Percentiles rank a stretch among this genome's conserved stretches.
Evolutionary conservation across 2,113 vertebrate species (phyloP).

Genomic region (Eptatretus burgeri): DNA sequence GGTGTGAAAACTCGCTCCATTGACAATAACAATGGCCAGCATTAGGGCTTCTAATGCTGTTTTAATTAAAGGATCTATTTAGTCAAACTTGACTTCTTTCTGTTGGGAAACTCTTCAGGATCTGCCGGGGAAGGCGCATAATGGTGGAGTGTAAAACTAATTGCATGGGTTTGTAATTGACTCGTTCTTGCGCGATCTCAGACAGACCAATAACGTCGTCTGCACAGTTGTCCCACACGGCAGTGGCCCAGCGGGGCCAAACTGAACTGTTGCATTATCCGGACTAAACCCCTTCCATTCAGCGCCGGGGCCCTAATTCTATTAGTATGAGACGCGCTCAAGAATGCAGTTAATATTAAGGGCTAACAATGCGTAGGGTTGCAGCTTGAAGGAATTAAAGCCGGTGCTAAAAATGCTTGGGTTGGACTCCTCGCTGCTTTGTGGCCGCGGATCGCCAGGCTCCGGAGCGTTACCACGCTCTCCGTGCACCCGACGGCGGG

Average conservation of each 20-base stretch:
- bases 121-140: constrained; percentile 1
- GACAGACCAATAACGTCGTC: constrained; percentile 5
- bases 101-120: constrained; percentile 5
- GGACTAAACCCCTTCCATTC: constrained; percentile 3
- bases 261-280: constrained; percentile 6
- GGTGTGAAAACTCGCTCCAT: constrained; percentile 6
- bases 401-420: constrained; percentile 1
- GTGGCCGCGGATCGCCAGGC: background rate
- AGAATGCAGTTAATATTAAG: constrained; percentile 6
- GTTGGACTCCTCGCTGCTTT: background rate
- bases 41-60: constrained; percentile 5
- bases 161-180: constrained; percentile 2
- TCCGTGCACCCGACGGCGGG: constrained; percentile 4
- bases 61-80: constrained; percentile 6
- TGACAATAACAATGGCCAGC: background rate
- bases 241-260: constrained; percentile 4
- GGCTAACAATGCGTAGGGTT: constrained; percentile 1
- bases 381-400: constrained; percentile 5
- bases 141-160: background rate
- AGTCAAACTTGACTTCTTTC: constrained; percentile 6
- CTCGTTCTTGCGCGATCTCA: background rate
- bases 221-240: background rate
- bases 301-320: background rate
- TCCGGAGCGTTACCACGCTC: constrained; percentile 5
- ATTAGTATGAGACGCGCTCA: constrained; percentile 3